Evolutionary conservation across 1,140 invertebrate species (phyloP).

Genomic region (silkworm (Bombyx mori)): DNA sequence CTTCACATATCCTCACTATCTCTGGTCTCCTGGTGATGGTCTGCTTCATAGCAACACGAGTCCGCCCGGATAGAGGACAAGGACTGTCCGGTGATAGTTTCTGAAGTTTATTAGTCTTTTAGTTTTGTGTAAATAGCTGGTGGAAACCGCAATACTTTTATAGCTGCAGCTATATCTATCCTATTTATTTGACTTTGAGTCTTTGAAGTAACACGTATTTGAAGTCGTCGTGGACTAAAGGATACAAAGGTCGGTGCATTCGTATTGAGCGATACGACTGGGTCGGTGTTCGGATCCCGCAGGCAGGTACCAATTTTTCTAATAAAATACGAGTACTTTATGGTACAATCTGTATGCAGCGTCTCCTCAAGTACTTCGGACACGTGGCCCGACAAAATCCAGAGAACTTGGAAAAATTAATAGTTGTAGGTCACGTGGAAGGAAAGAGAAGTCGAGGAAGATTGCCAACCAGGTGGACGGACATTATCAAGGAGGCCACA

Average conservation of each 20-base stretch:
- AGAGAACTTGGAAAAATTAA: too few relatives aligned
- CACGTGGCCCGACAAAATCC: too few relatives aligned
- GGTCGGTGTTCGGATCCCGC: too few relatives aligned
- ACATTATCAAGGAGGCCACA: too few relatives aligned
- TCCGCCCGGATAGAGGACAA: conserved; percentile 30
- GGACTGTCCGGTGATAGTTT: conserved; percentile 39
- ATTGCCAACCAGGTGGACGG: too few relatives aligned
- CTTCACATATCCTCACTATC: conserved; percentile 38
- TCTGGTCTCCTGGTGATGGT: neutral
- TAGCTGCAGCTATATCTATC: neutral
- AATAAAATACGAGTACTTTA: neutral
- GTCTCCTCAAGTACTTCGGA: too few relatives aligned
- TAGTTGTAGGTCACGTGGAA: too few relatives aligned
- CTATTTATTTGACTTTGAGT: neutral
- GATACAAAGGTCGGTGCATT: neutral
- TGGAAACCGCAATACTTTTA: neutral
- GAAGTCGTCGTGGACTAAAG: neutral
- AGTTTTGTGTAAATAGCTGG: neutral
- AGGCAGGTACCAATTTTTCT: too few relatives aligned
- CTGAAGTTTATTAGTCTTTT: conserved; percentile 13
- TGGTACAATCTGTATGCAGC: too few relatives aligned
- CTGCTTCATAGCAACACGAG: conserved; percentile 18
- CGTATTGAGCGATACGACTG: neutral
- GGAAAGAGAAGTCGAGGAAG: too few relatives aligned
- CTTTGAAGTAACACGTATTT: neutral